Conservation (phyloP, 2,797 vertebrate genomes). For the Linurgus olivaceus region DNA sequence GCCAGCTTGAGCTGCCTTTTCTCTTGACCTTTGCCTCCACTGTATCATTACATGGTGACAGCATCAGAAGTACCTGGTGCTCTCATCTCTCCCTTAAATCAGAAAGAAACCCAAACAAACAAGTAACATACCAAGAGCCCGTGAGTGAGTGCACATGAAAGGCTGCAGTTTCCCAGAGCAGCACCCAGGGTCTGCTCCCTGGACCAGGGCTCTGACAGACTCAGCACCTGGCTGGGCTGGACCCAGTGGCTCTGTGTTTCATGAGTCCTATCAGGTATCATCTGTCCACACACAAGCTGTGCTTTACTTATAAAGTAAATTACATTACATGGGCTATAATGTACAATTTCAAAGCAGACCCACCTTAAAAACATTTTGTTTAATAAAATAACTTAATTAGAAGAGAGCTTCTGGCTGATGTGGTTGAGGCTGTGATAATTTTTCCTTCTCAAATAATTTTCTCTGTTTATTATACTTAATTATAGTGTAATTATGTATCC, state of each 20-base stretch:
- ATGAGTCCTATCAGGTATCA: not conserved
- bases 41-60: not conserved
- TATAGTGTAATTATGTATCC: conserved; percentile 65
- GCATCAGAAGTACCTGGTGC: not conserved
- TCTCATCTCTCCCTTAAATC: not conserved
- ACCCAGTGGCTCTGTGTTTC: conserved; percentile 6
- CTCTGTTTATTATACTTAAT: conserved; percentile 68
- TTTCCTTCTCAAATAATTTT: conserved; percentile 69
- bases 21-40: not conserved
- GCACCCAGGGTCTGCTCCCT: not conserved
- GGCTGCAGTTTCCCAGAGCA: not conserved
- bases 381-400: conserved; percentile 72
- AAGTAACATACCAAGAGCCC: not conserved
- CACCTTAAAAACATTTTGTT: conserved; percentile 71
- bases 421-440: conserved; percentile 61
- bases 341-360: conserved; percentile 61
- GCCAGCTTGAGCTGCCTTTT: not conserved
- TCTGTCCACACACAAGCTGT: conserved; percentile 38
- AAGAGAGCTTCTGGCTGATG: conserved; percentile 68
- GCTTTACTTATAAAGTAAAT: conserved; percentile 63
- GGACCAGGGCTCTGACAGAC: not conserved
- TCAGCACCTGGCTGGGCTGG: not conserved
- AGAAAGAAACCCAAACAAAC: not conserved
- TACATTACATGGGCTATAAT: conserved; percentile 55
- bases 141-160: not conserved